Percentiles rank a stretch among this genome's conserved stretches.
phyloP scores from a whole-genome alignment of 1,140 invertebrate species.

The Trichonephila inaurata region DNA sequence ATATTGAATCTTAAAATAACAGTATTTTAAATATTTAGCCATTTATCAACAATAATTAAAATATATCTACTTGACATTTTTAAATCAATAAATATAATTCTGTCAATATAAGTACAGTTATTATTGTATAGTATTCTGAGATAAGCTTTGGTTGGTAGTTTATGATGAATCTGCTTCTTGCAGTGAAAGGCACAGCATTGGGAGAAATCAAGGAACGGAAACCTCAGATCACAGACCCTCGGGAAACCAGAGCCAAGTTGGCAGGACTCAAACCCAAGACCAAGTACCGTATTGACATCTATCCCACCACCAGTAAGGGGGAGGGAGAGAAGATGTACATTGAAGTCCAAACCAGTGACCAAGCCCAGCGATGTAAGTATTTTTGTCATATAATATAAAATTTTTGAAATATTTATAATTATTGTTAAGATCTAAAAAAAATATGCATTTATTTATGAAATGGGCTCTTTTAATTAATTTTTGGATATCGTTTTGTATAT shows the following conservation, averaged over 20 bases:
- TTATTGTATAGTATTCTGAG: too few species aligned
- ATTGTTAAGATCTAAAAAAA: too few species aligned
- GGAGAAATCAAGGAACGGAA: conserved; percentile 86
- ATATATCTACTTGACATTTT: too few species aligned
- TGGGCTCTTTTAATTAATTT: too few species aligned
- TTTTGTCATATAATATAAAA: neutral
- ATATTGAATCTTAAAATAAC: too few species aligned
- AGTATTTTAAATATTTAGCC: too few species aligned
- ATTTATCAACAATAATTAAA: too few species aligned
- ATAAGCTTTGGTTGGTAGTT: too few species aligned
- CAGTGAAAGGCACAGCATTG: conserved; percentile 82
- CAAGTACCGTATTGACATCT: conserved; percentile 92
- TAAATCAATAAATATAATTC: too few species aligned
- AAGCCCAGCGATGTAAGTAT: conserved; percentile 70
- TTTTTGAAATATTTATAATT: neutral
- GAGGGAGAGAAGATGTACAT: conserved; percentile 84
- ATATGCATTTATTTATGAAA: too few species aligned
- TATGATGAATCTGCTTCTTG: neutral
- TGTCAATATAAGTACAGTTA: too few species aligned
- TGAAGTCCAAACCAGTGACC: conserved; percentile 78
- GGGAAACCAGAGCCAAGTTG: conserved; percentile 89
- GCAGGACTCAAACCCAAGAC: conserved; percentile 90
- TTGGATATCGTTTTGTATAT: too few species aligned
- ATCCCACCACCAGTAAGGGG: conserved; percentile 90
- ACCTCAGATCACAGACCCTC: conserved; percentile 89